These are phyloP conservation scores for Platypus cylindrus DNA, from an alignment of 2,888 invertebrate genomes.

Conservation along the genomic window DNA sequence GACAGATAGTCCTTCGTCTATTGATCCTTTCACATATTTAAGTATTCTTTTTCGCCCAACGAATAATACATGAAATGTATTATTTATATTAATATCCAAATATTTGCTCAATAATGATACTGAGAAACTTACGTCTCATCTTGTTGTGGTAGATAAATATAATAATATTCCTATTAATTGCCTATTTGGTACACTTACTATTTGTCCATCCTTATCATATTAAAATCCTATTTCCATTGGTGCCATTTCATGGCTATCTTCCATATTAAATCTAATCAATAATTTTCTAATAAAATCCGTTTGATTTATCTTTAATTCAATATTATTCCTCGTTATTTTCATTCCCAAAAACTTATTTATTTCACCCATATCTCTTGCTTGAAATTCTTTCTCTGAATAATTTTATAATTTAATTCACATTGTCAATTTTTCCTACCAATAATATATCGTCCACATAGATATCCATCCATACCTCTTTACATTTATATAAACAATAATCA, in stretches of 20 bases:
- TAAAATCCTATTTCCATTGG: constrained; percentile 15
- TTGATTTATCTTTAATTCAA: constrained; percentile 9
- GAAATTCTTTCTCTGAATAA: constrained; percentile 12
- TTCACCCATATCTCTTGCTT: constrained; percentile 10
- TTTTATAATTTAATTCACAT: constrained; percentile 12
- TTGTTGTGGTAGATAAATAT: too few relatives aligned
- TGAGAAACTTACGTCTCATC: too few relatives aligned
- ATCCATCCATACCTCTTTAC: constrained; percentile 9
- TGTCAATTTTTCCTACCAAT: constrained; percentile 7
- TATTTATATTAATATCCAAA: too few relatives aligned
- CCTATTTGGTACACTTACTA: too few relatives aligned
- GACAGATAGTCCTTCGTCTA: too few relatives aligned
- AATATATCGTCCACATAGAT: constrained; percentile 18
- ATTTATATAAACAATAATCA: constrained; percentile 9
- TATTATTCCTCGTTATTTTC: constrained; percentile 7
- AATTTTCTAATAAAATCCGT: constrained; percentile 12
- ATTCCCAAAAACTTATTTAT: constrained; percentile 13
- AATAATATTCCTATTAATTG: too few relatives aligned
- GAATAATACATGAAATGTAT: too few relatives aligned
- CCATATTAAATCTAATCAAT: constrained; percentile 10
- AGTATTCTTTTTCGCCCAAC: too few relatives aligned
- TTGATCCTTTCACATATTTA: too few relatives aligned
- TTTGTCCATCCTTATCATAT: constrained; percentile 6
- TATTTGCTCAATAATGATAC: too few relatives aligned
- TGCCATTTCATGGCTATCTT: constrained; percentile 5